Base-by-base conservation (phyloP, 2,113 vertebrate species). In the Planiliza haematocheilus region DNA sequence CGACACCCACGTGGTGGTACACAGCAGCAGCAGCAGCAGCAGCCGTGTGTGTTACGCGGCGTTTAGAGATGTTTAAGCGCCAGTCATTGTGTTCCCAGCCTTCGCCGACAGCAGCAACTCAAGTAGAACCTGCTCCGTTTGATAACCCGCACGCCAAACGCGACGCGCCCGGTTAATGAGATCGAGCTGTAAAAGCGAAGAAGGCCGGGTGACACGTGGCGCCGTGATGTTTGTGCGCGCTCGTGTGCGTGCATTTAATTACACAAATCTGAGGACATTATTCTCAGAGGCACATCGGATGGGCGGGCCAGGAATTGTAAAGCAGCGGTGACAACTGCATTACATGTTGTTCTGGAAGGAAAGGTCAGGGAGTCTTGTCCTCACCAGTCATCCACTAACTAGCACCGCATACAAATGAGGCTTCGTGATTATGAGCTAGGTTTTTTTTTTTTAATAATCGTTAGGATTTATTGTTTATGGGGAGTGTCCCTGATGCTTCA, bases 331-430 rank as follows among this genome's bases (percentile, higher is more conserved):
- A 83, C 86, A 55, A 67, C 60, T 73, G 63, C 16, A 21, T 77
- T 74, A 74, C 85, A 83, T 68, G 80, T 71, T 85, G 72, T 74
- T 67, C 10, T 69, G 68, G 60, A 72, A 81, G 70, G 21, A 87
- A 88, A 86, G 84, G 84, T 87, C 82, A 79, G 17, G 7, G 43
- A 62, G 61, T 63, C 58, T 70, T 20, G 46, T 65, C 74, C 66
- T 73, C 81, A 46, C 21, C 70, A 69, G 36, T 49, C 69, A 58
- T 20, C 51, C 58, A 41, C 49, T 59, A 17, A 50, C 57, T 46
- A 39, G 34, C 37, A 0, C 65, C 6, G 74, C 80, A 83, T 83
- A 73, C 65, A 72, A 82, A 84, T 30, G 2, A 80, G 55, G 59
- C 50, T 7, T 7, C 1, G 7, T 34, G 39, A 57, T 21, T 50